Evolutionary conservation across 2,113 vertebrate species (phyloP), one percentile per base, ranked within the genome.

Genomic region (Chamaea fasciata): DNA sequence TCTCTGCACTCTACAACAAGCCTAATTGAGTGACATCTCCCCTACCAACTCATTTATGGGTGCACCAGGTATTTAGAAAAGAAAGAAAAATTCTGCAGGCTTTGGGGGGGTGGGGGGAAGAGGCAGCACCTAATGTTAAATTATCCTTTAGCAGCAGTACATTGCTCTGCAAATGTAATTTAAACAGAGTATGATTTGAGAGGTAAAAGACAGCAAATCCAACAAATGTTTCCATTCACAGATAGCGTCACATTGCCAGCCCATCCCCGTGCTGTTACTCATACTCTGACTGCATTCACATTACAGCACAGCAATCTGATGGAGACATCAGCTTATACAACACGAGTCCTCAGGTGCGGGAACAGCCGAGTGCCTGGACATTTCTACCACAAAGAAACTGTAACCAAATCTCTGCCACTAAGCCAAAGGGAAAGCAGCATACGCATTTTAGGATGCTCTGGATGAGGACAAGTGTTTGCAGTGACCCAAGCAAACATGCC

Each of bases 51-150:
- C 57, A 30, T 71, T 59, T 63, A 49, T 28, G 46, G 53, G 16
- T 41, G 64, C 20, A 37, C 0, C 30, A 53, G 1, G 1, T 52
- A 35, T 68, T 78, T 44, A 60, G 52, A 13, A 70, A 60, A 4
- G 18, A 76, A 50, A 47, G 7, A 50, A 62, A 5, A 65, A 35
- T 28, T 78, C 39, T 67, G 17, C 55, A 42, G 47, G 42, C 20
- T n/a, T 46, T 16, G 26, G 8, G 2, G 35, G 9, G 2, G 17
- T 1, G 11, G 1, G 11, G 13, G 8, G 8, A 13, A 31, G 13
- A 23, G 33, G 11, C 6, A 27, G 33, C 13, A 31, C 7, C 16
- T 41, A 3, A n/a, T 50, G n/a, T 73, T 74, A 62, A 89, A 46
- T 35, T 35, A 49, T 47, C 41, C 41, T 76, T 35, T 35, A 67